Conservation (phyloP, 2,888 invertebrate species). For the Thecophora atra region DNA sequence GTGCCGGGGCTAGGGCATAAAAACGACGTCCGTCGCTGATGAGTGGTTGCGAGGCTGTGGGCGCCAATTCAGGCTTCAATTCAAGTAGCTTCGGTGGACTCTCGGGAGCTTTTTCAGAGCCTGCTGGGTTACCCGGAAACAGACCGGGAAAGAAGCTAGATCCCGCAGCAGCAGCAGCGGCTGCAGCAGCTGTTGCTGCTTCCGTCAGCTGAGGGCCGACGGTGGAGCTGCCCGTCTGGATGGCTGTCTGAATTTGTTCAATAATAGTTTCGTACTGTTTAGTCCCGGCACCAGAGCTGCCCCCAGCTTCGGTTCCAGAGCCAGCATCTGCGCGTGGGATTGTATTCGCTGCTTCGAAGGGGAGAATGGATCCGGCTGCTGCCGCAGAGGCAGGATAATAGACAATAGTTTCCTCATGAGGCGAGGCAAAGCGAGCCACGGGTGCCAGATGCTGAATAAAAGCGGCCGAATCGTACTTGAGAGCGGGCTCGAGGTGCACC, state of each 20-base stretch:
- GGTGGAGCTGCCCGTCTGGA: constrained; percentile 47
- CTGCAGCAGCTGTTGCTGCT: constrained; percentile 47
- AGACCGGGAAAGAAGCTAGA: constrained; percentile 49
- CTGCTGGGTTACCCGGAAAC: constrained; percentile 47
- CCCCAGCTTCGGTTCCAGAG: not conserved
- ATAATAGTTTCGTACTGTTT: constrained; percentile 51
- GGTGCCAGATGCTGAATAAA: constrained; percentile 60
- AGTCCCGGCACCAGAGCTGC: constrained; percentile 23
- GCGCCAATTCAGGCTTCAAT: constrained; percentile 33
- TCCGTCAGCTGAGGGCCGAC: constrained; percentile 50
- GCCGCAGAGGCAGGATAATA: constrained; percentile 58
- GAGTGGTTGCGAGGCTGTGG: constrained; percentile 54
- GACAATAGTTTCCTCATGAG: constrained; percentile 61
- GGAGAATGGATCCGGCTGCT: constrained; percentile 45
- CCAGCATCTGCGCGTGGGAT: constrained; percentile 50
- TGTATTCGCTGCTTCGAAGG: constrained; percentile 46
- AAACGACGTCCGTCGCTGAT: constrained; percentile 56
- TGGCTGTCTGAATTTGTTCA: constrained; percentile 50
- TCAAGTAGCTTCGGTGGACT: constrained; percentile 24
- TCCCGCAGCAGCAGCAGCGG: constrained; percentile 46
- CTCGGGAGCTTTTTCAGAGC: constrained; percentile 39
- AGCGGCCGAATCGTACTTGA: constrained; percentile 50
- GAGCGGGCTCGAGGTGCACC: constrained; percentile 59
- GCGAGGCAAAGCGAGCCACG: constrained; percentile 58
- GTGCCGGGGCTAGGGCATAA: constrained; percentile 54